phyloP scores from a whole-genome alignment of 2,113 vertebrate species.

The Phaetusa simplex region DNA sequence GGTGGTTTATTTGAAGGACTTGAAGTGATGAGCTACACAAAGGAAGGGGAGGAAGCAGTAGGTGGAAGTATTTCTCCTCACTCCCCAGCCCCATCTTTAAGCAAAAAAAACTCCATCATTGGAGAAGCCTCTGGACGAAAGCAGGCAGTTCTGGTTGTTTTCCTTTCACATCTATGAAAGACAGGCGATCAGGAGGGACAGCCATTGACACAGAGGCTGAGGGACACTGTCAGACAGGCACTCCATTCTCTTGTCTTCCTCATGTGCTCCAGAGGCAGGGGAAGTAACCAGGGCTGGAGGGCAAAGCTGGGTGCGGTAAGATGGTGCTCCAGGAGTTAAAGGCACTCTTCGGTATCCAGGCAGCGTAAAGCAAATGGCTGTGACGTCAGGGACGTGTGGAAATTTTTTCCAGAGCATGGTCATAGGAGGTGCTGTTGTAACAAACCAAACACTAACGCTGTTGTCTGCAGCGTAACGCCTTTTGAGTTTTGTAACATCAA shows the following conservation, averaged over 20 bases:
- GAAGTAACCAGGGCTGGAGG: not conserved
- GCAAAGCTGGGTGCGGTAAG: not conserved
- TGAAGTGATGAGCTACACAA: not conserved
- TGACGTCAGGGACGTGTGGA: constrained; percentile 80
- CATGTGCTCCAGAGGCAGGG: rapidly evolving
- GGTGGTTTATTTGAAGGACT: not conserved
- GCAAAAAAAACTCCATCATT: not conserved
- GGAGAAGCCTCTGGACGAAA: not conserved
- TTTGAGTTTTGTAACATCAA: constrained; percentile 56
- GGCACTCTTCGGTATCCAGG: constrained; percentile 76
- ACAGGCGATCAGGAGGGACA: not conserved
- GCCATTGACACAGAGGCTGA: not conserved
- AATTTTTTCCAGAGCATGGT: constrained; percentile 79
- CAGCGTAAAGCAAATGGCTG: constrained; percentile 77
- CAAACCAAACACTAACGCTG: constrained; percentile 65
- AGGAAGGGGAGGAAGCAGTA: not conserved
- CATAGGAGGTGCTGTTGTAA: constrained; percentile 74
- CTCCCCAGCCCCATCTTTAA: not conserved
- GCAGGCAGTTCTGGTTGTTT: not conserved
- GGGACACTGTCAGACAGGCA: not conserved
- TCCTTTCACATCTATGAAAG: not conserved
- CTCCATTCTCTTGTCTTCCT: not conserved
- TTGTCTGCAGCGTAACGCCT: constrained; percentile 49
- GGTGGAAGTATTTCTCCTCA: not conserved
- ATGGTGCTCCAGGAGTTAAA: constrained; percentile 72